Base-by-base conservation (phyloP, 2,888 invertebrate species). In the Pammene fasciana region DNA sequence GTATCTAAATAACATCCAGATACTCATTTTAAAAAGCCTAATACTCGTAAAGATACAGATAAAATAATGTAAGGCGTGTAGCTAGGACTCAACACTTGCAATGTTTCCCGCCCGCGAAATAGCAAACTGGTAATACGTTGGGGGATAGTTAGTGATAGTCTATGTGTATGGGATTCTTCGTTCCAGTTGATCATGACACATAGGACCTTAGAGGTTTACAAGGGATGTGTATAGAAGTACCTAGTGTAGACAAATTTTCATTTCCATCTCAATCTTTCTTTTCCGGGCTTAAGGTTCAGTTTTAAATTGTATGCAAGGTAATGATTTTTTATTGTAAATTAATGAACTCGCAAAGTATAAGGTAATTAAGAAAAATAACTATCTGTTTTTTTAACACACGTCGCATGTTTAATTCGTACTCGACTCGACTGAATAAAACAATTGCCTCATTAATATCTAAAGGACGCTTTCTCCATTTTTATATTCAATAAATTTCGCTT, bases 161-260 rank as follows among this genome's bases (percentile, higher is more conserved):
- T 68, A 68, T 65, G 57, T 64, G 60, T 54, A 61, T 46, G 60
- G 60, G 54, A 67, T 64, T 38, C 57, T 52, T 14, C 34, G 57
- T 57, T 65, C 41, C 50, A 26, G 13, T 52, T 46, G 36, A 57
- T 55, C 36, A 65, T 45, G 64, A 65, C 57, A 52, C 57, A 64
- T 52, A 16, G 48, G 38, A 13, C 64, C 57, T 52, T 38, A 11
- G 64, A 38, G 68, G 57, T 41, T 67, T 55, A n/a, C 38, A 10
- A 18, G 52, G 34, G 10, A n/a, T n/a, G n/a, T n/a, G n/a, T n/a
- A n/a, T n/a, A n/a, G 26, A 4, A 26, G 2, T 26, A 26, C 26
- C 26, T 16, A n/a, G 10, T 52, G 5, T 36, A 26, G 2, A n/a
- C 18, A 11, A 60, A 10, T 61, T 54, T 54, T 7, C 38, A 26